These are phyloP conservation scores for Drosophila oshimai DNA, from an alignment of 1,140 invertebrate species.

Conservation along the genomic window DNA sequence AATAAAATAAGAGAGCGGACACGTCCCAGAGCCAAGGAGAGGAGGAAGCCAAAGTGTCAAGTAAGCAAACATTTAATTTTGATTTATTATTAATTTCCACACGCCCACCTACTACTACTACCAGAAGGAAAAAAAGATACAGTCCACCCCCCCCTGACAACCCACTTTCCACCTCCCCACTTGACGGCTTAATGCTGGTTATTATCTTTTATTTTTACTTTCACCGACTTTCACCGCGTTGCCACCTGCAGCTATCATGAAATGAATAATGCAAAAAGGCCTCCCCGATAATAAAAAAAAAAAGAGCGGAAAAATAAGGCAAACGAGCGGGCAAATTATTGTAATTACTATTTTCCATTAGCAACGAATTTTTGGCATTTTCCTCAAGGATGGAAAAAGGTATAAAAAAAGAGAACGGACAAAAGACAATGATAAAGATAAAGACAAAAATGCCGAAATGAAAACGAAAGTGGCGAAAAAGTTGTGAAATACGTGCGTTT, in stretches of 20 bases:
- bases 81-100: slow-evolving; percentile 78
- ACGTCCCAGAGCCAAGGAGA: slow-evolving; percentile 6
- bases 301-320: not conserved
- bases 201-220: slow-evolving; percentile 31
- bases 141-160: too few species aligned
- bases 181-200: slow-evolving; percentile 36
- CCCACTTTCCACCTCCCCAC: too few species aligned
- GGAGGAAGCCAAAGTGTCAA: slow-evolving; percentile 68
- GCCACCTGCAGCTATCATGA: slow-evolving; percentile 34
- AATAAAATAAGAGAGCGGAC: slow-evolving; percentile 56
- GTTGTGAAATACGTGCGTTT: slow-evolving; percentile 79
- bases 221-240: slow-evolving; percentile 3
- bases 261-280: slow-evolving; percentile 54
- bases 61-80: slow-evolving; percentile 79
- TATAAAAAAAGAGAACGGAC: not conserved
- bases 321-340: slow-evolving; percentile 55
- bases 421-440: not conserved
- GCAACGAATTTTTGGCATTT: slow-evolving; percentile 49
- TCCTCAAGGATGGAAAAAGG: slow-evolving; percentile 2
- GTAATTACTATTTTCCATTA: slow-evolving; percentile 80
- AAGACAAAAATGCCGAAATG: slow-evolving; percentile 30
- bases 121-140: too few species aligned
- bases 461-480: slow-evolving; percentile 75
- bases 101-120: too few species aligned
- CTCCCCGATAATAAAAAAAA: slow-evolving; percentile 1